Evolutionary conservation across 1,140 invertebrate genomes (phyloP).

Genomic region (Drosophila nasuta): DNA sequence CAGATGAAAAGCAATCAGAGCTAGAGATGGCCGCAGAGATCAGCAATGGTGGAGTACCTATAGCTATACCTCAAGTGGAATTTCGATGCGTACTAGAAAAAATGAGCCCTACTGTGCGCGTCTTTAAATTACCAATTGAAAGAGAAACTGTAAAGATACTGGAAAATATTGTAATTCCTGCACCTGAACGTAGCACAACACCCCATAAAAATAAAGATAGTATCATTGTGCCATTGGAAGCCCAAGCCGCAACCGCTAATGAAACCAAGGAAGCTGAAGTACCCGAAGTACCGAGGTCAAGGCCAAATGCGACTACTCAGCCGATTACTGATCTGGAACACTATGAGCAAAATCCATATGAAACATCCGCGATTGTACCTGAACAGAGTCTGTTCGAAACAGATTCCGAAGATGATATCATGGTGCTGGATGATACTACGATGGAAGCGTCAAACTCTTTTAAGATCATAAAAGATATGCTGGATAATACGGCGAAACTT

Average conservation of each 20-base stretch:
- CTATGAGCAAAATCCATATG: no score
- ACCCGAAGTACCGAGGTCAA: background rate
- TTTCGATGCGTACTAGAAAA: slow-evolving; percentile 50
- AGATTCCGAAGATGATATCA: slow-evolving; percentile 66
- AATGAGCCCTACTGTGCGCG: slow-evolving; percentile 26
- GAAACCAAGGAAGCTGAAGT: slow-evolving; percentile 1
- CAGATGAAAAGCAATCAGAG: background rate
- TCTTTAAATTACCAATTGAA: slow-evolving; percentile 36
- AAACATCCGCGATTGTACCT: background rate
- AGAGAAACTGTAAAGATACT: slow-evolving; percentile 37
- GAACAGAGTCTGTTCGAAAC: slow-evolving; percentile 28
- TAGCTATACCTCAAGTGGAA: background rate
- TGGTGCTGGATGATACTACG: slow-evolving; percentile 64
- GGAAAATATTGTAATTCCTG: slow-evolving; percentile 51
- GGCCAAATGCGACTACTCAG: background rate
- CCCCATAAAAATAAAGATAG: background rate
- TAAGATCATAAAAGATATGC: slow-evolving; percentile 38
- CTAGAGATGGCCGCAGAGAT: background rate
- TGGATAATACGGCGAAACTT: slow-evolving; percentile 32
- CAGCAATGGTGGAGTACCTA: background rate
- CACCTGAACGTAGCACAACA: background rate
- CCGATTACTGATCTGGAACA: background rate
- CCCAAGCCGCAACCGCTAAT: background rate
- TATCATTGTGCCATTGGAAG: background rate
- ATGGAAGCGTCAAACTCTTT: slow-evolving; percentile 40